Evolutionary conservation across 53 echinoderm and acorn worm genomes (phyloP), one percentile per base, ranked within the genome.

Genomic region (Holothuria leucospilota): DNA sequence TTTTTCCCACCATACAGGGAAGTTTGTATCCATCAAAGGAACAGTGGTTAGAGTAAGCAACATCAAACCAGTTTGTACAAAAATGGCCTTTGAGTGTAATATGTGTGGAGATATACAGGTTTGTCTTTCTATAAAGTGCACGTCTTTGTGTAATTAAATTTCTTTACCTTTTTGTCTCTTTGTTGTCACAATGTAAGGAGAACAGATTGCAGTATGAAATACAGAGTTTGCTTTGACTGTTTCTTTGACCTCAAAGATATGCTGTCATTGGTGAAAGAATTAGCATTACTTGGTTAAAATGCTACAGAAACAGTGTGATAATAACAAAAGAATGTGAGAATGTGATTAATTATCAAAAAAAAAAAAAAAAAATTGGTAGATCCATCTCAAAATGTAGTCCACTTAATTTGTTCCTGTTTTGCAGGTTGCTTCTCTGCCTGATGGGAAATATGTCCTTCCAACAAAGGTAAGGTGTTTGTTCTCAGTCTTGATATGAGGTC

Each of bases 61-160:
- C 89, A 97, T 97, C 42, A 98, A 93, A 56, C 98, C 98, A n/a
- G 67, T 93, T 65, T 98, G 98, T 61, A 98, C 95, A 59, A 93
- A 95, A 88, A 98, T 98, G 95, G 98, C 98, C 0, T 98, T 98
- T 86, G 93, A 95, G 84, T 98, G 98, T 85, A 98, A 98, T 79
- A 90, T 86, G 13, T 98, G 98, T 89, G 98, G 98, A 59, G 95
- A 98, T 82, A 86, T 95, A 12, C 98, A 98, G 92, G 98, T 98
- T 77, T 6, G 85, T 77, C 8, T 29, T 71, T 84, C 2, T 39
- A 18, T 46, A 2, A 72, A 12, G 16, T 56, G 56, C 1, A 7
- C 56, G 1, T 38, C 1, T 68, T 29, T 29, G 13, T 10, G 15
- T 56, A 56, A 26, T 65, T 13, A 28, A 79, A 41, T 51, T 82